phyloP scores from a whole-genome alignment of 2,888 invertebrate genomes.

The Hirudinaria manillensis region DNA sequence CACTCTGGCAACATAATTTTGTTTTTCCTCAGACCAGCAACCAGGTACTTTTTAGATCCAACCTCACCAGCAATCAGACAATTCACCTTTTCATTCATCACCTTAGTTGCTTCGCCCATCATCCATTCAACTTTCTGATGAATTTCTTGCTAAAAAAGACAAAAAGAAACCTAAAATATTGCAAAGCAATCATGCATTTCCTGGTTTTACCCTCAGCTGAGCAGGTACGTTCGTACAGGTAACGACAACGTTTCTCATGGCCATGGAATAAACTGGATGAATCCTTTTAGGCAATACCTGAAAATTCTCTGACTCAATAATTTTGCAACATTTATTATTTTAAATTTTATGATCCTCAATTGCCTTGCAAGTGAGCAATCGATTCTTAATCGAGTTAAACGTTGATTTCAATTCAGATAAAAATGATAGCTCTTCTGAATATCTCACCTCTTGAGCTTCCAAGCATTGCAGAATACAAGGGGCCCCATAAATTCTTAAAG shows the following conservation, averaged over 20 bases:
- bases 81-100: slow-evolving; percentile 61
- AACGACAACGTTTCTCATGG: slow-evolving; percentile 61
- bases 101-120: slow-evolving; percentile 52
- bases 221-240: slow-evolving; percentile 50
- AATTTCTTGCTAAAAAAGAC: slow-evolving; percentile 32
- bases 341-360: background rate
- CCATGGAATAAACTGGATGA: slow-evolving; percentile 72
- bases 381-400: too few relatives aligned
- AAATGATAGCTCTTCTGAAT: background rate
- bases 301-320: background rate
- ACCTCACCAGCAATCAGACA: slow-evolving; percentile 69
- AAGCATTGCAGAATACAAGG: slow-evolving; percentile 72
- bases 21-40: slow-evolving; percentile 64
- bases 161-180: background rate
- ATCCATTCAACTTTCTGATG: slow-evolving; percentile 49
- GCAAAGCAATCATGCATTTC: background rate
- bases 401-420: background rate
- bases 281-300: slow-evolving; percentile 68
- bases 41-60: slow-evolving; percentile 54
- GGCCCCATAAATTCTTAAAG: slow-evolving; percentile 72
- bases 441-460: slow-evolving; percentile 59
- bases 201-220: slow-evolving; percentile 42
- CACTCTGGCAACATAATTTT: slow-evolving; percentile 73
- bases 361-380: background rate
- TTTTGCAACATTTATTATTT: background rate